Percentiles rank a stretch among this genome's conserved stretches.
These are phyloP conservation scores for Barnardius zonarius DNA, from an alignment of 2,113 vertebrate species.

Conservation along the genomic window DNA sequence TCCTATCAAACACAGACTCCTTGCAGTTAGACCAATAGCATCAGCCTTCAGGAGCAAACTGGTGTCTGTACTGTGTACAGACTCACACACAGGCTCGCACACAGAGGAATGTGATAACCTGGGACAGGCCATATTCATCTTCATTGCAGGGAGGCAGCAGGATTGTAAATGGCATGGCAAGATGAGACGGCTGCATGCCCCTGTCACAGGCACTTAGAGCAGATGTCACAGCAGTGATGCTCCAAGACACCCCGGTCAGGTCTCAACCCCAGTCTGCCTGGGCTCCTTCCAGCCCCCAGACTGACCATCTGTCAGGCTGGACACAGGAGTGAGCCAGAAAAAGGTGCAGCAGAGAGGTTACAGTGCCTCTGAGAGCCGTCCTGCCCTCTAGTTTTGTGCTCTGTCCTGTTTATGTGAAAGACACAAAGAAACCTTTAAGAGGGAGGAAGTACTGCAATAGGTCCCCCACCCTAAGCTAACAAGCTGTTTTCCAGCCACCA, in stretches of 20 bases:
- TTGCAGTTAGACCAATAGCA: background rate
- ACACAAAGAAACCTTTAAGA: background rate
- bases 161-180: slow-evolving; percentile 20
- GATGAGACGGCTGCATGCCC: background rate
- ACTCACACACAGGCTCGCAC: background rate
- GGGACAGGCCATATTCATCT: slow-evolving; percentile 49
- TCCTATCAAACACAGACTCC: background rate
- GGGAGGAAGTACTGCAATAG: background rate
- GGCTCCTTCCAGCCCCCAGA: background rate
- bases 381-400: background rate
- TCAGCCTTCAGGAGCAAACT: background rate
- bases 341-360: background rate
- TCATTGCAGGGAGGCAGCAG: background rate
- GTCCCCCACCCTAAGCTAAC: background rate
- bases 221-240: background rate
- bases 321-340: background rate
- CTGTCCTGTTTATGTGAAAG: background rate
- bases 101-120: background rate
- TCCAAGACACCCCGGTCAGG: background rate
- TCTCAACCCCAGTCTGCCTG: background rate
- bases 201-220: slow-evolving; percentile 30
- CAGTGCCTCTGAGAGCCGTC: background rate
- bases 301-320: background rate
- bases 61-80: background rate
- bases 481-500: background rate